phyloP scores from a whole-genome alignment of 2,113 vertebrate genomes.

The Alosa alosa region DNA sequence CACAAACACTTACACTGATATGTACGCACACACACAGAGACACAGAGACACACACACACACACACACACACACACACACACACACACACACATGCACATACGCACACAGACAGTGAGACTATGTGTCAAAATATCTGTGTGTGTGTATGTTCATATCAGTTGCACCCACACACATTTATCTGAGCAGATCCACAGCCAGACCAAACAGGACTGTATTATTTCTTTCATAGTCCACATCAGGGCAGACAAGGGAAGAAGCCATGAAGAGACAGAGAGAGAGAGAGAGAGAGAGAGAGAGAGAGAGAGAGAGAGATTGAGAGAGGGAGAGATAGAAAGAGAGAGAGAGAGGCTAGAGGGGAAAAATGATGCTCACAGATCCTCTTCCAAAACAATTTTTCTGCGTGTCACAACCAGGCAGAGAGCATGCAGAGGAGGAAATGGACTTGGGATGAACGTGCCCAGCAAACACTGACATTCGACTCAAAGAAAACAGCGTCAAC shows the following conservation, averaged over 20 bases:
- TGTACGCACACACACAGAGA: no score
- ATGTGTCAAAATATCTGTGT: not conserved
- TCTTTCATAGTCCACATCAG: not conserved
- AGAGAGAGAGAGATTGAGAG: no score
- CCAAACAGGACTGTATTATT: not conserved
- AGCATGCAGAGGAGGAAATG: conserved; percentile 17
- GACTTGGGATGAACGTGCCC: conserved; percentile 6
- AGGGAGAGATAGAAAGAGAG: not conserved
- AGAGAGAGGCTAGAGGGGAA: not conserved
- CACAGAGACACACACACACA: no score
- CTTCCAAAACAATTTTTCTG: not conserved
- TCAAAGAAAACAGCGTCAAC: conserved; percentile 6
- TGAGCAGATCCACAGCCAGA: conserved; percentile 21
- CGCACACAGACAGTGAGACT: no score
- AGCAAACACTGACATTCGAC: not conserved
- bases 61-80: not conserved
- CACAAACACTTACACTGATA: no score
- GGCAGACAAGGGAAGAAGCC: conserved; percentile 26
- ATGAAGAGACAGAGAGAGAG: not conserved
- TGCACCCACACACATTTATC: not conserved
- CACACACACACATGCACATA: no score
- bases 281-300: not conserved
- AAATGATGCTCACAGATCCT: conserved; percentile 23
- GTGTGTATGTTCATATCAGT: not conserved
- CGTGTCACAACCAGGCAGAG: not conserved